Evolutionary conservation across 1,140 invertebrate genomes (phyloP).

Genomic region (Nilaparvata lugens): DNA sequence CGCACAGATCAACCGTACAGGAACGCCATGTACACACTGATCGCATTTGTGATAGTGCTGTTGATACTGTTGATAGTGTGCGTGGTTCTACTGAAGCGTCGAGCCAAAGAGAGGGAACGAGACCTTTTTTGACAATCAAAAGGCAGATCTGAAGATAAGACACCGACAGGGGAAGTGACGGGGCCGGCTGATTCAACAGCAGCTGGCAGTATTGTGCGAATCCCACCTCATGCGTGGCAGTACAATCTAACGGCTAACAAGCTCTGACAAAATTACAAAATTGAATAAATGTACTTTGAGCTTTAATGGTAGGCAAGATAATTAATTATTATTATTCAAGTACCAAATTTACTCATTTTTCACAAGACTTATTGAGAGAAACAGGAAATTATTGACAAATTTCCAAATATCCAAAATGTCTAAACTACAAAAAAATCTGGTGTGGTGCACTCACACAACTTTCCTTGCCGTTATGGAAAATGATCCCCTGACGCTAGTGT

Average conservation of each 20-base stretch:
- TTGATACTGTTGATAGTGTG: slow-evolving; percentile 36
- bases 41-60: slow-evolving; percentile 37
- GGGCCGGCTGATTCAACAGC: background rate
- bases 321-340: no score
- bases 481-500: no score
- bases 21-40: slow-evolving; percentile 39
- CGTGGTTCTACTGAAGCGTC: slow-evolving; percentile 37
- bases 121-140: slow-evolving; percentile 28
- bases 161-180: slow-evolving; percentile 5
- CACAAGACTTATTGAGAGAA: no score
- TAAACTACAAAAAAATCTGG: no score
- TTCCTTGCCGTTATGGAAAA: no score
- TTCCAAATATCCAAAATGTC: no score
- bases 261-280: no score
- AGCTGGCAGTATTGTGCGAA: background rate
- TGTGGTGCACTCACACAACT: no score
- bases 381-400: no score
- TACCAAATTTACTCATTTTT: no score
- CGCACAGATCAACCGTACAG: slow-evolving; percentile 32
- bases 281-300: no score
- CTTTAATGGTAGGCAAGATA: no score
- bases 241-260: slow-evolving; percentile 26
- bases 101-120: slow-evolving; percentile 30
- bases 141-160: slow-evolving; percentile 16
- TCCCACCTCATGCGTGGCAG: slow-evolving; percentile 23